Evolutionary conservation across 1,140 invertebrate species (phyloP).

Genomic region (Bombus huntii): DNA sequence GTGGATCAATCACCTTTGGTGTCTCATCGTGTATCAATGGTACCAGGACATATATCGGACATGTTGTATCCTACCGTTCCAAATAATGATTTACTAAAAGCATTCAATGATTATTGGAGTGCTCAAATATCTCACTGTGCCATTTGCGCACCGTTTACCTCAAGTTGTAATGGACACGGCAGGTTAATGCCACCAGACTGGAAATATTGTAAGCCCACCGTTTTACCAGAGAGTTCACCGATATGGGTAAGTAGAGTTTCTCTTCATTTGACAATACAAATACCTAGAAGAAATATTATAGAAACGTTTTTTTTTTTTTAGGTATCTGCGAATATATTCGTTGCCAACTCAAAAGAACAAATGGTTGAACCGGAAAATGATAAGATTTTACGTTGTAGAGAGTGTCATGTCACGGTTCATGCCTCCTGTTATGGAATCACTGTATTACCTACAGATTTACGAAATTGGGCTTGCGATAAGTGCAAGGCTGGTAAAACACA

Average conservation of each 20-base stretch:
- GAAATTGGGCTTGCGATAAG: conserved; percentile 83
- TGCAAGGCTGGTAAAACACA: conserved; percentile 78
- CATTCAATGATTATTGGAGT: conserved; percentile 81
- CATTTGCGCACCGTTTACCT: conserved; percentile 76
- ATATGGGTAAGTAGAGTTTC: conserved; percentile 75
- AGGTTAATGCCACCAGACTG: conserved; percentile 78
- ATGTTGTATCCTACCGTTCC: conserved; percentile 76
- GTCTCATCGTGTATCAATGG: conserved; percentile 46
- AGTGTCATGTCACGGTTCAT: conserved; percentile 82
- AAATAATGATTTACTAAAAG: conserved; percentile 70
- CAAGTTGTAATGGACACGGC: conserved; percentile 65
- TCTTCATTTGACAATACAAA: neutral
- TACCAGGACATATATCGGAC: conserved; percentile 75
- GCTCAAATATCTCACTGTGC: conserved; percentile 78
- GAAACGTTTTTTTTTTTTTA: conserved; percentile 29
- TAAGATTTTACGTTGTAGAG: conserved; percentile 79
- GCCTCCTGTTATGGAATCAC: conserved; percentile 82
- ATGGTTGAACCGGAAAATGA: conserved; percentile 76
- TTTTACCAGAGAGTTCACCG: conserved; percentile 78
- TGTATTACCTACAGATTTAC: conserved; percentile 72
- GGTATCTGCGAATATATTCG: conserved; percentile 78
- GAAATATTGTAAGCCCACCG: conserved; percentile 76
- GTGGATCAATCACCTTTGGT: conserved; percentile 5
- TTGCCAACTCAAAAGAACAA: conserved; percentile 79
- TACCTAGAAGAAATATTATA: neutral